phyloP scores from a whole-genome alignment of 2,113 vertebrate species.

The Albula goreensis region DNA sequence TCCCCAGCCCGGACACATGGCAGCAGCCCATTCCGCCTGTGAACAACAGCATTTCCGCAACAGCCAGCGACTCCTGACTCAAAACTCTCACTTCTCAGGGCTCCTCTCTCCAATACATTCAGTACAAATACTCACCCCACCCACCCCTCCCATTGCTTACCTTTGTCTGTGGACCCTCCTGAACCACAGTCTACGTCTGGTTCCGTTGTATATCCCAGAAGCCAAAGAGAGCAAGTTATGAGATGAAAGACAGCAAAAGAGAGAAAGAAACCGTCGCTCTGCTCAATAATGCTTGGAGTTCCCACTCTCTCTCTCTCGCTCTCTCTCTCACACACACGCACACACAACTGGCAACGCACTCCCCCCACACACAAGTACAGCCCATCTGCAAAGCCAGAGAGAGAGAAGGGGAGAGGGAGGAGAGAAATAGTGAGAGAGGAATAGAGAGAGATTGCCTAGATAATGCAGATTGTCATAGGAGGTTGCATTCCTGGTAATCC shows the following conservation, averaged over 20 bases:
- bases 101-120: slow-evolving; percentile 17
- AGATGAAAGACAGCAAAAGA: not conserved
- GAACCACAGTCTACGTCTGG: slow-evolving; percentile 31
- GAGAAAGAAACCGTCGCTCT: slow-evolving; percentile 26
- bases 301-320: slow-evolving; percentile 37
- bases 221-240: slow-evolving; percentile 3
- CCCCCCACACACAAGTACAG: slow-evolving; percentile 49
- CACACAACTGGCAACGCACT: slow-evolving; percentile 52
- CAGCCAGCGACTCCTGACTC: not conserved
- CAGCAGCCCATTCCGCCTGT: not conserved
- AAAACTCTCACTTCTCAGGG: not conserved
- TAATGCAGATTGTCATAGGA: slow-evolving; percentile 64
- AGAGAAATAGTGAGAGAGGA: slow-evolving; percentile 32
- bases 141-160: slow-evolving; percentile 35
- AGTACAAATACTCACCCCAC: slow-evolving; percentile 17
- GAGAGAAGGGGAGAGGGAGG: slow-evolving; percentile 38
- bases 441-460: slow-evolving; percentile 55
- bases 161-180: slow-evolving; percentile 46
- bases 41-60: not conserved
- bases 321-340: slow-evolving; percentile 18
- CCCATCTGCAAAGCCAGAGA: slow-evolving; percentile 52
- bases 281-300: slow-evolving; percentile 32
- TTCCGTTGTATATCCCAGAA: slow-evolving; percentile 36
- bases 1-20: not conserved
- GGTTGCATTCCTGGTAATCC: slow-evolving; percentile 57